phyloP scores from a whole-genome alignment of 2,113 vertebrate genomes.

The Rhizomys pruinosus region DNA sequence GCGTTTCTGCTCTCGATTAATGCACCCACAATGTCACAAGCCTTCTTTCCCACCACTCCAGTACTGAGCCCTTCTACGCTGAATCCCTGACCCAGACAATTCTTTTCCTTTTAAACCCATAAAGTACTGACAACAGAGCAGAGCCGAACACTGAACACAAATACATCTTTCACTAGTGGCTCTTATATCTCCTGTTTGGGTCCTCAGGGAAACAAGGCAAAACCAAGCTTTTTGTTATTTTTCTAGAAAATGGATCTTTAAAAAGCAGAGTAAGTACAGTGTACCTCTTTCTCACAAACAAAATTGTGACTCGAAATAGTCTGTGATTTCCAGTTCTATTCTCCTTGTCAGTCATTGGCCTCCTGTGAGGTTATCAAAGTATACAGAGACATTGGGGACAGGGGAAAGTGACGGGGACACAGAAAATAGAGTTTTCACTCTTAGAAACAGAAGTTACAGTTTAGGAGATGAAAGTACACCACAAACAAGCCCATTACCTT shows the following conservation, averaged over 20 bases:
- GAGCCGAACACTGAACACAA: not conserved
- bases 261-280: not conserved
- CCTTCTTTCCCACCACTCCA: not conserved
- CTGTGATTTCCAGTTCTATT: not conserved
- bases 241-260: constrained; percentile 50
- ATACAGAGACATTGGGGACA: not conserved
- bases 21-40: not conserved
- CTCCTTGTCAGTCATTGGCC: not conserved
- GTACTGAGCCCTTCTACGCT: not conserved
- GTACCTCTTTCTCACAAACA: not conserved
- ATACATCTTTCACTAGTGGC: not conserved
- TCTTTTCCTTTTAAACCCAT: constrained; percentile 5
- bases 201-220: constrained; percentile 49
- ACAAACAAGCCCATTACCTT: not conserved
- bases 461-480: not conserved
- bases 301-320: too few species aligned
- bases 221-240: not conserved
- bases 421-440: not conserved
- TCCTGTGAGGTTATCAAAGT: not conserved
- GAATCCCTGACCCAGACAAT: constrained; percentile 10
- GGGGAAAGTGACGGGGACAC: not conserved
- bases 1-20: not conserved
- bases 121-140: not conserved
- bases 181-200: not conserved
- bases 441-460: constrained; percentile 18